Percentiles rank a stretch among this genome's conserved stretches.
Conservation (phyloP, 2,888 invertebrate genomes). For the Bugulina stolonifera region DNA sequence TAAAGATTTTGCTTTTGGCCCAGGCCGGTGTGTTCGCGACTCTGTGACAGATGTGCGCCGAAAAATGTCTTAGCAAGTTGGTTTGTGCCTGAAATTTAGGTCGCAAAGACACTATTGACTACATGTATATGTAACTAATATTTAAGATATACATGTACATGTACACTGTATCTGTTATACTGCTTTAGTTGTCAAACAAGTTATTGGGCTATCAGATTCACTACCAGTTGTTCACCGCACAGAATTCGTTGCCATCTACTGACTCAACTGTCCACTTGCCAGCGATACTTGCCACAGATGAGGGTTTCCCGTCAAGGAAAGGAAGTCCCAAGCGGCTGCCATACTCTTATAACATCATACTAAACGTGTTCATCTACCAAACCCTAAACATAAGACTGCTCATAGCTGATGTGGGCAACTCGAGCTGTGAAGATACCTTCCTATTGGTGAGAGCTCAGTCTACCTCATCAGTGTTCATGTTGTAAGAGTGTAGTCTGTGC, state of each 20-base stretch:
- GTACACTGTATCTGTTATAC: too few relatives aligned
- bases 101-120: too few relatives aligned
- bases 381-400: not conserved
- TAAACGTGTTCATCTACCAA: not conserved
- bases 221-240: not conserved
- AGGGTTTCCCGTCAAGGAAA: not conserved
- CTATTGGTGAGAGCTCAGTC: not conserved
- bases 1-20: too few relatives aligned
- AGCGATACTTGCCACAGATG: not conserved
- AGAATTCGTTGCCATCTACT: not conserved
- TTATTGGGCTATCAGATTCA: not conserved
- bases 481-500: too few relatives aligned
- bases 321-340: not conserved
- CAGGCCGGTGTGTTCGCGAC: too few relatives aligned
- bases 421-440: not conserved
- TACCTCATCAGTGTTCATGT: too few relatives aligned
- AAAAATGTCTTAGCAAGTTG: too few relatives aligned
- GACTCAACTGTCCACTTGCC: not conserved
- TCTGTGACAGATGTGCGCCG: too few relatives aligned
- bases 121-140: too few relatives aligned
- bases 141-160: too few relatives aligned
- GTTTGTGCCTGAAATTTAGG: too few relatives aligned
- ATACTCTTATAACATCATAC: not conserved
- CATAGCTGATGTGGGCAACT: not conserved
- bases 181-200: too few relatives aligned